These are phyloP conservation scores for Theonella swinhoei DNA, from an alignment of 37 sponge, comb jelly and placozoan species.

Conservation along the genomic window DNA sequence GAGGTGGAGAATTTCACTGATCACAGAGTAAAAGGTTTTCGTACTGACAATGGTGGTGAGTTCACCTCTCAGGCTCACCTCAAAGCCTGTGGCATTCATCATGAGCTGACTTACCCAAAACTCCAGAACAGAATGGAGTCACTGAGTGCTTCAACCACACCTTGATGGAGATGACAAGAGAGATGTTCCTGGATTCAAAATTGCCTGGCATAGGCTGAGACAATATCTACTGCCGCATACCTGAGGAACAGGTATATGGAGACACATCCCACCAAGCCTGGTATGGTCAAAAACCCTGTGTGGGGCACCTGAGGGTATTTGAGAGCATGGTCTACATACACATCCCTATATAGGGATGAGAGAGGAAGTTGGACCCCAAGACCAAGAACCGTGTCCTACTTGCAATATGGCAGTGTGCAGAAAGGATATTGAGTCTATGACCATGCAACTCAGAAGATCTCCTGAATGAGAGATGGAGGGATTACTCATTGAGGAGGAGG, in stretches of 20 bases:
- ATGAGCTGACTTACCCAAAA: slow-evolving; percentile 13
- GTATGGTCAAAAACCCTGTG: no score
- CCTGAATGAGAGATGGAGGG: neutral
- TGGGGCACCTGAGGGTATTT: no score
- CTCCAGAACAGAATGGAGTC: slow-evolving; percentile 18
- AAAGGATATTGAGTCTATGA: neutral
- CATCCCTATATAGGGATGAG: no score
- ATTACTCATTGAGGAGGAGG: neutral
- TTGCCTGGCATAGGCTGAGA: no score
- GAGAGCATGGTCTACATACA: no score
- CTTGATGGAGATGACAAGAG: slow-evolving; percentile 4
- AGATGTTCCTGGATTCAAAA: slow-evolving; percentile 4
- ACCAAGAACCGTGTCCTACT: no score
- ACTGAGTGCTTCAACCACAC: slow-evolving; percentile 12
- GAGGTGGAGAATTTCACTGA: no score
- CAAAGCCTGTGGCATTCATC: slow-evolving; percentile 16
- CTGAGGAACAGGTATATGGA: slow-evolving; percentile 4
- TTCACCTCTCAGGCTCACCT: neutral
- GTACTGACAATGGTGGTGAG: slow-evolving; percentile 14
- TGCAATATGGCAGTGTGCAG: no score
- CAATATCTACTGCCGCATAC: neutral
- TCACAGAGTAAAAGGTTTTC: neutral
- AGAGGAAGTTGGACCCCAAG: no score
- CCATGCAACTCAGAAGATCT: neutral
- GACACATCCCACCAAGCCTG: neutral